Evolutionary conservation across 2,888 invertebrate genomes (phyloP), one percentile per base, ranked within the genome.

Genomic region (Archips xylosteana): DNA sequence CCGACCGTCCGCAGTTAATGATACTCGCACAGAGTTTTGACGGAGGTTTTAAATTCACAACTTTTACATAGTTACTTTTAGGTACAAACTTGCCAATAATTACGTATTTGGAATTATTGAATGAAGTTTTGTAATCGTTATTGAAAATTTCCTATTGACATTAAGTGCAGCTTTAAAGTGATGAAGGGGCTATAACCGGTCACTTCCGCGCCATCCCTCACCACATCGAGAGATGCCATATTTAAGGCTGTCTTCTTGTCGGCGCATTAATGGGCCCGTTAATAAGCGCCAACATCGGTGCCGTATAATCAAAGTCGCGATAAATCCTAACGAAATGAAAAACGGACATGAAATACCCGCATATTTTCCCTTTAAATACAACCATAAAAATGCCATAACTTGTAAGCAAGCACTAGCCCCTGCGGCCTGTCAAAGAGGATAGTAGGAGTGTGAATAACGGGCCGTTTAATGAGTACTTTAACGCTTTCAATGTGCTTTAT

Each of bases 401-500:
- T 89, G 89, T 89, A 88, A 87, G 87, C 89, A 84, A 87, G 85
- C 86, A 89, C 91, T 91, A 90, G 90, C 90, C 85, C 84, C 82
- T 76, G 83, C 80, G 80, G 86, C 88, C 87, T 89, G 92, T 92
- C 94, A 92, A 87, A 89, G 84, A 85, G 87, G 92, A 93, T 92
- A 91, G 92, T 90, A 91, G 87, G 83, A 89, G 87, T 87, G 92
- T 93, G 92, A 94, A 88, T 89, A 89, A 94, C 88, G 88, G 83
- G 81, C 84, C 78, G 82, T 89, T 90, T 93, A 94, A 94, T 92
- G 92, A 94, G 90, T 91, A 90, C 92, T 89, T 93, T 93, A 92
- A 88, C 93, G 94, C 91, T 91, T 93, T 87, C 90, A 92, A 94
- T 94, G 91, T 92, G 92, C 92, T 92, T 92, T 94, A 93, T 93